Conservation (phyloP, 2,113 vertebrate species). For the Chaetops frenatus region DNA sequence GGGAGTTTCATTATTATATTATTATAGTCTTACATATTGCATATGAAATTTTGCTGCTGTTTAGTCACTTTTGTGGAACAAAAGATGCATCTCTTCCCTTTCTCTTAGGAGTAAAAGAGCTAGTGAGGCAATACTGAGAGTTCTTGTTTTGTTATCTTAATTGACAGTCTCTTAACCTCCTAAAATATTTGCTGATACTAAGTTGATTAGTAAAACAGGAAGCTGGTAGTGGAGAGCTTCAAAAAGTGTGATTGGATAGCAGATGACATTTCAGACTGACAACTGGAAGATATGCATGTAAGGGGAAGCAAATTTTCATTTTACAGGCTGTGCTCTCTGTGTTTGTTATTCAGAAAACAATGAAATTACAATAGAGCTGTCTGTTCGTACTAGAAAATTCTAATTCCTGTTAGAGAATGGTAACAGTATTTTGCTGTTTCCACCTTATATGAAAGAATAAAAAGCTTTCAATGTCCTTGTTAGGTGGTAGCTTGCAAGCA, state of each 20-base stretch:
- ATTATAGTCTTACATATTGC: neutral
- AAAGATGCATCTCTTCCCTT: neutral
- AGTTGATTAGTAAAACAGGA: neutral
- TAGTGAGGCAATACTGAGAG: neutral
- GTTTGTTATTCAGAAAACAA: neutral
- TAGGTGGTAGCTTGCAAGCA: neutral
- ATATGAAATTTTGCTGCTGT: neutral
- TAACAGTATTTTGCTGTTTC: neutral
- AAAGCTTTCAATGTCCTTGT: neutral
- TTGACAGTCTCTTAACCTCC: neutral
- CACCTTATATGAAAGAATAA: neutral
- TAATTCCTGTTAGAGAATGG: neutral
- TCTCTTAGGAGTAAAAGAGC: neutral
- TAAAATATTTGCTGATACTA: neutral
- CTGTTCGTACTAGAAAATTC: neutral
- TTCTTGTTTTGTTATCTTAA: neutral
- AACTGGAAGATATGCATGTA: neutral
- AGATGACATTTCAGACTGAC: neutral
- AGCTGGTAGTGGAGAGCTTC: neutral
- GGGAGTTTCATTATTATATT: neutral
- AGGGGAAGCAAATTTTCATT: neutral
- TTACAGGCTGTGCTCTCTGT: neutral
- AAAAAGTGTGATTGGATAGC: neutral
- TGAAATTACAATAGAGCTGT: neutral
- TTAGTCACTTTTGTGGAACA: neutral